Base-by-base conservation (phyloP, 2,113 vertebrate species). In the Cyanoderma ruficeps region DNA sequence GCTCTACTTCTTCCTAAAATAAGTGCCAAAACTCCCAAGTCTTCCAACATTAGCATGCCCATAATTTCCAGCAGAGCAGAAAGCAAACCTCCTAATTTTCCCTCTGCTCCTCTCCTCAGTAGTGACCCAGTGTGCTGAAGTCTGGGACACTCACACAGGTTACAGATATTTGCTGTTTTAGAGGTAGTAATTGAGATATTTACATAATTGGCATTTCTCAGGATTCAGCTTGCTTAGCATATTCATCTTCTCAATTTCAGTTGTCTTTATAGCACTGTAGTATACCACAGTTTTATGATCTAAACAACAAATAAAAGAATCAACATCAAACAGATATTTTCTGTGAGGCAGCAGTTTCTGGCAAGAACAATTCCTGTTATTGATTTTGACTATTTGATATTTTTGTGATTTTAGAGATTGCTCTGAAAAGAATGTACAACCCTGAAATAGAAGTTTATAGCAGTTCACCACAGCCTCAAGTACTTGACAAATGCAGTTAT, bases 401-500 rank as follows among this genome's bases (percentile, higher is more conserved):
- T 91, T 92, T 76, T 84, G 50, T 88, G 39, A 52, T 94, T 77
- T 91, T 83, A 87, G 75, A 65, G 46, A 87, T 61, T 55, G 35
- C 44, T 77, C 92, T 95, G 55, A 83, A 92, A 97, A 84, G 75
- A 44, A 75, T 56, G 27, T 61, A 67, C 0, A 4, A 71, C 42
- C 53, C 79, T 94, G 81, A 67, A 96, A 83, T 25, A 93, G 55
- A 88, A 86, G 37, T 94, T 90, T 82, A 79, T 82, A 94, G 57
- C 76, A 56, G 52, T 92, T 83, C 50, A 88, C 64, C 24, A 79
- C 5, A 10, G 56, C 55, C 69, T 82, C 55, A 70, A 87, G 55
- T 64, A 87, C 77, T 81, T 93, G 79, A 93, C 41, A 97, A 95
- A 87, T 50, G 22, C 47, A 91, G 78, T 87, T 96, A 68, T 90